Base-by-base conservation (phyloP, 2,888 invertebrate species). In the Diogma glabrata region DNA sequence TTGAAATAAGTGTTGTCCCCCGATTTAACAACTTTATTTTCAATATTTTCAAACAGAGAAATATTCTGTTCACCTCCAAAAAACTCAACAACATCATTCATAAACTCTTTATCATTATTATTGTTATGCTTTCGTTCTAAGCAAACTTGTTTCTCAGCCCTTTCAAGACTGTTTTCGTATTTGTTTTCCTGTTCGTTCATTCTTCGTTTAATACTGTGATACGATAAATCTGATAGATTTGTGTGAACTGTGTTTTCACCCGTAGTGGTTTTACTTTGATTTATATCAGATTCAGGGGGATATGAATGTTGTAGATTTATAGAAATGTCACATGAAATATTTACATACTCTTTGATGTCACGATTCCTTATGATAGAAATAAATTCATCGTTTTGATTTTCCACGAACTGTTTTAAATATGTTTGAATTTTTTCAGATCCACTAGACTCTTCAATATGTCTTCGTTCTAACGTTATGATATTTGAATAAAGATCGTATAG, bases 401-500 rank as follows among this genome's bases (percentile, higher is more conserved):
- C 6, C n/a, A 23, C 20, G 14, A 22, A 43, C 20, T 20, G 12
- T 2, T 22, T 48, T 20, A 33, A 8, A 16, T 16, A 36, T 4
- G 8, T 14, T 8, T 3, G 2, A 16, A 16, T 36, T 19, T 20
- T 10, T 10, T 33, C 14, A 12, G n/a, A 17, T n/a, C 9, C 20
- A 7, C n/a, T n/a, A n/a, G 20, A 3, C 3, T 20, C 7, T 6
- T 36, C n/a, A n/a, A n/a, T n/a, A n/a, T n/a, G n/a, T n/a, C n/a
- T n/a, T 14, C 50, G 28, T 14, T 33, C 36, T 9, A 51, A 9
- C 22, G 50, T 23, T 30, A 36, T 12, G 7, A 54, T 51, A 40
- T 51, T 49, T 19, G 47, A 49, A 47, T 47, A 50, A 17, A 52
- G 20, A 47, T 54, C 54, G 19, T 52, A 54, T 10, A 54, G 36